phyloP scores from a whole-genome alignment of 2,888 invertebrate species.

The Axea sp. region DNA sequence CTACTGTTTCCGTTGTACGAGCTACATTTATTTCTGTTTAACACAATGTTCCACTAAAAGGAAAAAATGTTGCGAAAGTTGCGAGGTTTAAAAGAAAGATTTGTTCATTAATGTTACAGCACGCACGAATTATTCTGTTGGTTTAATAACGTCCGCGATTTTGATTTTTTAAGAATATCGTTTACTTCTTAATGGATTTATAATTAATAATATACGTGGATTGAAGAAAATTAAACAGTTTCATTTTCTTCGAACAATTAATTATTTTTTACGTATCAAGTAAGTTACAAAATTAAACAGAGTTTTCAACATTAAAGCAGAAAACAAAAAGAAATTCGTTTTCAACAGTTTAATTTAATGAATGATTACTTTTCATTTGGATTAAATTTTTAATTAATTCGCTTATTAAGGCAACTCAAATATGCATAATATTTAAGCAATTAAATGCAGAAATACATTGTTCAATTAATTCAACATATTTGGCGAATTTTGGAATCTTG shows the following conservation, averaged over 20 bases:
- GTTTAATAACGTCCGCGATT: constrained; percentile 11
- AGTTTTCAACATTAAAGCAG: too few relatives aligned
- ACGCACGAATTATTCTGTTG: constrained; percentile 6
- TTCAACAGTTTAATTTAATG: constrained; percentile 7
- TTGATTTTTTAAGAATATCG: constrained; percentile 2
- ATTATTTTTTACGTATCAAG: too few relatives aligned
- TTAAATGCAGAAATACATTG: constrained; percentile 13
- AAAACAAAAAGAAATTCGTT: too few relatives aligned
- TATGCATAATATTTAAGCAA: constrained; percentile 22
- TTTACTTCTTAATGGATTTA: too few relatives aligned
- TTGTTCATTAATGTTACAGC: constrained; percentile 33
- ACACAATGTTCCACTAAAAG: constrained; percentile 36
- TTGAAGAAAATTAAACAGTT: too few relatives aligned
- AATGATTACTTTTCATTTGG: constrained; percentile 8
- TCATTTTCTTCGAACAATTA: too few relatives aligned
- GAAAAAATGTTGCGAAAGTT: constrained; percentile 21
- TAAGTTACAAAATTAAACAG: too few relatives aligned
- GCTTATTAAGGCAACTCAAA: constrained; percentile 7
- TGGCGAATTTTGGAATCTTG: constrained; percentile 15
- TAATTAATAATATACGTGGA: too few relatives aligned
- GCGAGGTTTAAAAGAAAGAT: constrained; percentile 33
- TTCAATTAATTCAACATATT: constrained; percentile 35
- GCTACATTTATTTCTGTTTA: constrained; percentile 48
- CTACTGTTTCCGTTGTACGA: constrained; percentile 25
- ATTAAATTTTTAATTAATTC: too few relatives aligned